Base-by-base conservation (phyloP, 2,113 vertebrate species). In the Natator depressus region DNA sequence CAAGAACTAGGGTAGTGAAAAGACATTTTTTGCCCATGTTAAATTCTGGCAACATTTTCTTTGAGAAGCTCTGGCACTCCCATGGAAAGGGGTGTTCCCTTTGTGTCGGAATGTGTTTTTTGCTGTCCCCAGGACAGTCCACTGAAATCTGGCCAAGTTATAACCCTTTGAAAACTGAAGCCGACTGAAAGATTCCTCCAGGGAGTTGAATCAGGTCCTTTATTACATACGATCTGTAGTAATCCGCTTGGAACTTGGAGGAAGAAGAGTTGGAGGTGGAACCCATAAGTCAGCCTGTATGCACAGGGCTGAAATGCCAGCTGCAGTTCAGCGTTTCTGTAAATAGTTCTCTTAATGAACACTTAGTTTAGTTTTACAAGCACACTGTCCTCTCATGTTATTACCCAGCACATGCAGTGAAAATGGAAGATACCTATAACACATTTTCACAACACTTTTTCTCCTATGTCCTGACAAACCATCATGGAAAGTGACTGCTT, bases 401-500 rank as follows among this genome's bases (percentile, higher is more conserved):
- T 55, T 88, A 38, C 27, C 46, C 85, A 79, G n/a, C 6, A 16
- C 9, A 22, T 78, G n/a, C 19, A n/a, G 8, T 38, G 65, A 72
- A 72, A 38, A 72, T 4, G 38, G 65, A 72, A 72, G 65, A 72
- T 38, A 38, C 65, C n/a, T 72, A 72, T 20, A 72, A 72, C n/a
- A 13, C 27, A 31, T 17, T 59, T 93, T 82, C 17, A 4, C 35
- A 72, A 72, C 19, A 38, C n/a, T 22, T 72, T 92, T 92, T 51
- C 51, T 69, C 38, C 25, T 69, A 72, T 46, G 87, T 91, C 85
- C 82, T 59, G 72, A 92, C 84, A 81, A 83, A 88, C 50, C 29
- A 75, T 11, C 22, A 10, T 82, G 59, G 47, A 76, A 84, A 72
- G n/a, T 72, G 7, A 4, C 8, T n/a, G n/a, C 51, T 19, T 76